Evolutionary conservation across 2,888 invertebrate genomes (phyloP), one percentile per base, ranked within the genome.

Genomic region (Caenorhabditis zanzibari): DNA sequence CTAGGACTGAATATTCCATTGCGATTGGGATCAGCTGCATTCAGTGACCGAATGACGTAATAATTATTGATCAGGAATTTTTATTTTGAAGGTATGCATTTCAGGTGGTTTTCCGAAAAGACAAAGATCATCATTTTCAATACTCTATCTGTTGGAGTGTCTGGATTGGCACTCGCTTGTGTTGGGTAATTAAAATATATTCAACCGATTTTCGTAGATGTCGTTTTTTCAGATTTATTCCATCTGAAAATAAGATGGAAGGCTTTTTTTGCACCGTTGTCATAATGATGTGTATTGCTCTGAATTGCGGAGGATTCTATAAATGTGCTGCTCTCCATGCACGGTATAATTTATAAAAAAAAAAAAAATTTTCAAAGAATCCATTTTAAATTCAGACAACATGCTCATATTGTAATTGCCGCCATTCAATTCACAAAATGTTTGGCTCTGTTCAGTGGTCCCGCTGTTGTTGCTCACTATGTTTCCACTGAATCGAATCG

Each of bases 351-450:
- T 4, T 5, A 22, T n/a, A n/a, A n/a, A n/a, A n/a, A n/a, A n/a
- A n/a, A n/a, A n/a, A n/a, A n/a, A n/a, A n/a, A n/a, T n/a, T n/a
- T n/a, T n/a, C n/a, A n/a, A 6, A 52, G 5, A 24, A 24, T 22
- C 12, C 32, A 32, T 0, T 14, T 26, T 7, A 35, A 3, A 35
- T 71, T 35, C 71, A 80, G 74, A 49, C 82, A 82, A 63, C 73
- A 73, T 28, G 76, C 82, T 24, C 82, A 82, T 44, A 85, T 89
- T 28, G 85, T 89, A n/a, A 81, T 89, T 10, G 86, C 89, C 3
- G 85, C 85, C 47, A 85, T 86, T 35, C 89, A 89, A 66, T 88
- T 87, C 72, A 86, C 84, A 32, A 89, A 89, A 66, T 89, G 89
- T 79, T 35, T 88, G 41, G 85, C 89, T 22, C 73, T 89, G 14